Evolutionary conservation across 2,797 vertebrate species (phyloP).

Genomic region (Enteromius paludinosus): DNA sequence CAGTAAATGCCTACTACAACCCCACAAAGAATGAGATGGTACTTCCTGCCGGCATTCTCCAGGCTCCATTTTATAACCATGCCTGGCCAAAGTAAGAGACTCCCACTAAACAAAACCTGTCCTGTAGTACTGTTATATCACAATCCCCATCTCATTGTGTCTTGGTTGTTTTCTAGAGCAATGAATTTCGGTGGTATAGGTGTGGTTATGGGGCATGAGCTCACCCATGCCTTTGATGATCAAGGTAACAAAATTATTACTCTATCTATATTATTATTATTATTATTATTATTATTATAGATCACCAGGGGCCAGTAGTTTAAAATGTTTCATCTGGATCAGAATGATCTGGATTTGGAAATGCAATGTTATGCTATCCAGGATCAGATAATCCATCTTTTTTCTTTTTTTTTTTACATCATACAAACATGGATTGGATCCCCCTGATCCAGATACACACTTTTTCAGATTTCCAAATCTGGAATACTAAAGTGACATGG

Average conservation of each 20-base stretch:
- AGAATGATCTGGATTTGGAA: too few relatives aligned
- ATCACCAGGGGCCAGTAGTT: neutral
- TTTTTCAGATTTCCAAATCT: too few relatives aligned
- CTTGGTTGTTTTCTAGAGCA: conserved; percentile 76
- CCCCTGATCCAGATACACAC: too few relatives aligned
- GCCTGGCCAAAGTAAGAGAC: conserved; percentile 87
- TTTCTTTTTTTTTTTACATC: too few relatives aligned
- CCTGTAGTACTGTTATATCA: neutral
- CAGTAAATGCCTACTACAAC: conserved; percentile 96
- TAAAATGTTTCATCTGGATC: too few relatives aligned
- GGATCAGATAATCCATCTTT: too few relatives aligned
- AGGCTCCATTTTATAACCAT: conserved; percentile 91
- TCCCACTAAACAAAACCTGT: neutral
- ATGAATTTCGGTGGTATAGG: conserved; percentile 97
- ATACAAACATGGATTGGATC: too few relatives aligned
- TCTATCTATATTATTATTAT: neutral
- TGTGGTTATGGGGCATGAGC: conserved; percentile 95
- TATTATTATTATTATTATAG: neutral
- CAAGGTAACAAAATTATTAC: conserved; percentile 79
- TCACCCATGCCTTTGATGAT: conserved; percentile 97
- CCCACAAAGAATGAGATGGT: conserved; percentile 99
- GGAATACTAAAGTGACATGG: too few relatives aligned
- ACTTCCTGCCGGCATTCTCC: conserved; percentile 94
- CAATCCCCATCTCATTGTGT: neutral
- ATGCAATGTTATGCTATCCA: too few relatives aligned